Base-by-base conservation (phyloP, 2,113 vertebrate genomes). In the Australoheros scitulus region DNA sequence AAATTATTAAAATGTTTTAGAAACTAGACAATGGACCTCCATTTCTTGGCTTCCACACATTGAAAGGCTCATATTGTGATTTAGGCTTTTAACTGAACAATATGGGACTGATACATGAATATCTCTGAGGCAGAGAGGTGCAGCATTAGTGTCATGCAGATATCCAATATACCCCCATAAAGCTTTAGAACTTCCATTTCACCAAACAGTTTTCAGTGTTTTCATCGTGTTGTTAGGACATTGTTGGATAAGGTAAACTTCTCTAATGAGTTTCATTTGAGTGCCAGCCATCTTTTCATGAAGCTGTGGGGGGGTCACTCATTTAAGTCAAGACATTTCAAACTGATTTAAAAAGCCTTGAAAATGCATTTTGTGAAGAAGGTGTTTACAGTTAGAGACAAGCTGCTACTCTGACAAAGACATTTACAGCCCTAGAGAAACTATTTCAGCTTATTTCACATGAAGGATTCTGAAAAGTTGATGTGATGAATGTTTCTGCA, bases 41-140 rank as follows among this genome's bases (percentile, higher is more conserved):
- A 61, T 86, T 86, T 75, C 60, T 85, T 79, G 55, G 41, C 59
- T 29, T 58, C 9, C 17, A 29, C 61, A 82, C 38, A 88, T 74
- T 70, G 59, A 85, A 10, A 61, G 22, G 36, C 41, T 76, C 24
- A 17, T 18, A 52, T 5, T 81, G 52, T 59, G 52, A 76, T 86
- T 74, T 24, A 36, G 47, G 60, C 77, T 77, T 86, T 64, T 58
- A 76, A 81, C 17, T 61, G 3, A 79, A 64, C 18, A 80, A 76
- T 61, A n/a, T 4, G 5, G 18, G 13, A 6, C 24, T 11, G 11
- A 15, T 8, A 11, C 34, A 8, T 47, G 26, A 74, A 36, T 5
- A 32, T 68, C 43, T 68, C 55, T 60, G 50, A 76, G 55, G 34
- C 50, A 10, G 18, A 50, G 29, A 5, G 18, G 34, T 22, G 6